phyloP scores from a whole-genome alignment of 2,113 vertebrate species.

The Trachemys scripta region DNA sequence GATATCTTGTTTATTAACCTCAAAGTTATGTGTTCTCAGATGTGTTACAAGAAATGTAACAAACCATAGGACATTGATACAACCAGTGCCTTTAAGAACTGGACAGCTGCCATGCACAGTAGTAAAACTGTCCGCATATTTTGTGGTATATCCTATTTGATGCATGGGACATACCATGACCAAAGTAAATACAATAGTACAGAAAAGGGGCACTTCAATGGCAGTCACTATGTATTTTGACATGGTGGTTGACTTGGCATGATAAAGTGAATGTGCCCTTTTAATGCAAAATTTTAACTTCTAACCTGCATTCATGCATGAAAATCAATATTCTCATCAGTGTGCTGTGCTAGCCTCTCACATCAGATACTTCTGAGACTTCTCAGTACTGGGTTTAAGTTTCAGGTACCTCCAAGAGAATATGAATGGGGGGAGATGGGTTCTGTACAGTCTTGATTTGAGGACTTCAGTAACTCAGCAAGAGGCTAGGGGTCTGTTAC shows the following conservation, averaged over 20 bases:
- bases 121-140: neutral
- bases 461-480: neutral
- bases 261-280: neutral
- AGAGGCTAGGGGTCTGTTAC: neutral
- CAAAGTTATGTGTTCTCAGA: neutral
- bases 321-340: neutral
- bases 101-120: too few species aligned
- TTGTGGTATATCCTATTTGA: neutral
- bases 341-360: neutral
- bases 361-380: neutral
- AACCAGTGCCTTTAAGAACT: neutral
- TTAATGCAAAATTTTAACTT: neutral
- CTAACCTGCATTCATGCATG: neutral
- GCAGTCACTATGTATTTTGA: neutral
- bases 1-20: neutral
- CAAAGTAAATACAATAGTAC: neutral
- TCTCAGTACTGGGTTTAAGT: neutral
- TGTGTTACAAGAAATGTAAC: neutral
- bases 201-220: neutral
- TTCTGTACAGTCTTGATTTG: neutral
- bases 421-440: neutral
- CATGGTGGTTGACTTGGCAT: neutral
- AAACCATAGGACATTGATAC: neutral
- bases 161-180: neutral
- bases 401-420: neutral